phyloP scores from a whole-genome alignment of 2,113 vertebrate species.

The Ptychochromis oligacanthus region DNA sequence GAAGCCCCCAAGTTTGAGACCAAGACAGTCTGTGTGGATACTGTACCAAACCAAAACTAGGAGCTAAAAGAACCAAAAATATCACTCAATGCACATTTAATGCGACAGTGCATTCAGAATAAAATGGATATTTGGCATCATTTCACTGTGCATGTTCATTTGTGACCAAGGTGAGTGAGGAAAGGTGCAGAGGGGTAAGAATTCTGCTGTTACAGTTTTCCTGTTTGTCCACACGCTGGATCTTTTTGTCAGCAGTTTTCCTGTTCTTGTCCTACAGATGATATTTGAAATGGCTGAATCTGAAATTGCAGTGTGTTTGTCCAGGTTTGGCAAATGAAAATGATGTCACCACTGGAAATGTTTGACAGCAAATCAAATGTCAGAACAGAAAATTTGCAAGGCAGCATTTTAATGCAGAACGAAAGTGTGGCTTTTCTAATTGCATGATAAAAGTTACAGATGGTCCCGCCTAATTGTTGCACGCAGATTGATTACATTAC shows the following conservation, averaged over 20 bases:
- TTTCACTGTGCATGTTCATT: not conserved
- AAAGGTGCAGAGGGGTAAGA: not conserved
- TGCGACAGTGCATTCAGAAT: not conserved
- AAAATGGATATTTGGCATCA: not conserved
- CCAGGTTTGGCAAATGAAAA: not conserved
- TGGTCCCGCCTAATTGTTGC: not conserved
- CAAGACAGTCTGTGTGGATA: not conserved
- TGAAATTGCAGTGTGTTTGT: slow-evolving; percentile 1
- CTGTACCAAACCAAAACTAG: not conserved
- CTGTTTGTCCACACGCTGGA: not conserved
- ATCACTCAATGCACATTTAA: not conserved
- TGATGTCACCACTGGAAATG: not conserved
- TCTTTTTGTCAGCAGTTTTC: not conserved
- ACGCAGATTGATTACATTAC: not conserved
- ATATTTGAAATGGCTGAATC: slow-evolving; percentile 7
- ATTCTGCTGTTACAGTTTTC: not conserved
- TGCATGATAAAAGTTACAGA: not conserved
- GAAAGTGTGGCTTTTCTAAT: not conserved
- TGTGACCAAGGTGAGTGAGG: not conserved
- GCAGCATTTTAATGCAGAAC: slow-evolving; percentile 52
- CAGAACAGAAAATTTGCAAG: slow-evolving; percentile 38
- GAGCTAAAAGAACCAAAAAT: not conserved
- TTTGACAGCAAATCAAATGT: slow-evolving; percentile 15
- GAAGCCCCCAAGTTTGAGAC: no score
- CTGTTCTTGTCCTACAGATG: not conserved